Evolutionary conservation across 2,797 vertebrate species (phyloP).

Genomic region (Hydrophis major): DNA sequence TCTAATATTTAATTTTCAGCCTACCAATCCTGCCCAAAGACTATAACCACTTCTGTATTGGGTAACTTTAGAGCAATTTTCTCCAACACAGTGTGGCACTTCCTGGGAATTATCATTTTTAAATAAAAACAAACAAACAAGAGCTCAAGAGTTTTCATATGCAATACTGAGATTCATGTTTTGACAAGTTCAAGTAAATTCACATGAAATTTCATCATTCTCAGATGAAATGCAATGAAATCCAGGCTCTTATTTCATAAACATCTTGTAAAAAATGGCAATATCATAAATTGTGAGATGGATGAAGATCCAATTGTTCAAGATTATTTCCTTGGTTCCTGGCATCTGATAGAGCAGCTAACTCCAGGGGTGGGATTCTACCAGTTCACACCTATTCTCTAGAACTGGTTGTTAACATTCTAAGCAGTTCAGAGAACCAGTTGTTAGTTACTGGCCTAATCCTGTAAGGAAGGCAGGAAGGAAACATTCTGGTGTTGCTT

Average conservation of each 20-base stretch:
- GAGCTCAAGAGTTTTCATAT: neutral
- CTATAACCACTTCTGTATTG: neutral
- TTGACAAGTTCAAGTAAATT: neutral
- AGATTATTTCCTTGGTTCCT: neutral
- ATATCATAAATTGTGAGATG: neutral
- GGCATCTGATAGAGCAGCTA: neutral
- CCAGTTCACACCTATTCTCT: too few species aligned
- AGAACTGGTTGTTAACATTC: too few species aligned
- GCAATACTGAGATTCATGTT: neutral
- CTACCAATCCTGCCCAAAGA: neutral
- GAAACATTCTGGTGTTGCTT: too few species aligned
- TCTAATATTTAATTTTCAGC: neutral
- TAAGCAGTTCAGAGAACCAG: too few species aligned
- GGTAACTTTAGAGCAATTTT: neutral
- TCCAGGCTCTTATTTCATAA: neutral
- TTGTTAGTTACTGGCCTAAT: too few species aligned
- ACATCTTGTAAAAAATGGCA: neutral
- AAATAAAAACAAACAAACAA: neutral
- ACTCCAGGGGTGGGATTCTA: neutral
- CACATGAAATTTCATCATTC: neutral
- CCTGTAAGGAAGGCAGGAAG: too few species aligned
- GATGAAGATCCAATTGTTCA: neutral
- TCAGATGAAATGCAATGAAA: neutral
- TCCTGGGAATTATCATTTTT: neutral
- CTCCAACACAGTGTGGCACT: neutral